A percentile compares a stretch with the other conserved stretches of the same genome.
Conservation (phyloP, 2,113 vertebrate species). For the Tautogolabrus adspersus region DNA sequence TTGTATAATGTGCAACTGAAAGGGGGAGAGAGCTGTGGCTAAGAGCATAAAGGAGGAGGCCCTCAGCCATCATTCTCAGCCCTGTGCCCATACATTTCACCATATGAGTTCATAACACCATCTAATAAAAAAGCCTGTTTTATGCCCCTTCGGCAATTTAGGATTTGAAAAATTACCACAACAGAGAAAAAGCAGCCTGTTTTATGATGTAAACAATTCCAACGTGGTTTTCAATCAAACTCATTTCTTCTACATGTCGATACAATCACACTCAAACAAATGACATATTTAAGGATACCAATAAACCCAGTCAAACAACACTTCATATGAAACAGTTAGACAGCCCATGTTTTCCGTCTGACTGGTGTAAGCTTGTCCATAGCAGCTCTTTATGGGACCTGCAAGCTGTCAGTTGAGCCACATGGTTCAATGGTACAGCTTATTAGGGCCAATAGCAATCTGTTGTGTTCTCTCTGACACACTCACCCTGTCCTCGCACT, state of each 20-base stretch:
- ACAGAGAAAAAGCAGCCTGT: conserved; percentile 18
- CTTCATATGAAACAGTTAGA: conserved; percentile 15
- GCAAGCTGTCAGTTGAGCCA: conserved; percentile 58
- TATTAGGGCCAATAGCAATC: conserved; percentile 60
- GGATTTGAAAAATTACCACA: neutral
- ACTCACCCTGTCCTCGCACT: conserved; percentile 44
- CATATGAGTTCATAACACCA: conserved; percentile 4
- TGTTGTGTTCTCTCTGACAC: conserved; percentile 42
- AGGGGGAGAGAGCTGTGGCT: conserved; percentile 22
- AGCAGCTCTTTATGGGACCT: conserved; percentile 50
- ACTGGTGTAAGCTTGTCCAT: conserved; percentile 44
- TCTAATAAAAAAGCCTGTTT: conserved; percentile 3
- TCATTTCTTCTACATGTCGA: neutral
- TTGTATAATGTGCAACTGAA: conserved; percentile 10
- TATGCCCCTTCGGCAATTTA: neutral
- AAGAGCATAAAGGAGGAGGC: conserved; percentile 28
- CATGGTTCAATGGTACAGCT: conserved; percentile 54
- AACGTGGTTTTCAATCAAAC: conserved; percentile 2
- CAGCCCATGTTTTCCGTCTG: neutral
- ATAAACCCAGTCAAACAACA: conserved; percentile 21
- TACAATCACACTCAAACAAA: conserved; percentile 12
- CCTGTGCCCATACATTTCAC: conserved; percentile 26
- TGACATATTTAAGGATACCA: conserved; percentile 7
- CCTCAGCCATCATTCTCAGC: conserved; percentile 24
- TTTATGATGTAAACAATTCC: conserved; percentile 32